phyloP scores from a whole-genome alignment of 1,140 invertebrate species.

The Drosophila kurseongensis region DNA sequence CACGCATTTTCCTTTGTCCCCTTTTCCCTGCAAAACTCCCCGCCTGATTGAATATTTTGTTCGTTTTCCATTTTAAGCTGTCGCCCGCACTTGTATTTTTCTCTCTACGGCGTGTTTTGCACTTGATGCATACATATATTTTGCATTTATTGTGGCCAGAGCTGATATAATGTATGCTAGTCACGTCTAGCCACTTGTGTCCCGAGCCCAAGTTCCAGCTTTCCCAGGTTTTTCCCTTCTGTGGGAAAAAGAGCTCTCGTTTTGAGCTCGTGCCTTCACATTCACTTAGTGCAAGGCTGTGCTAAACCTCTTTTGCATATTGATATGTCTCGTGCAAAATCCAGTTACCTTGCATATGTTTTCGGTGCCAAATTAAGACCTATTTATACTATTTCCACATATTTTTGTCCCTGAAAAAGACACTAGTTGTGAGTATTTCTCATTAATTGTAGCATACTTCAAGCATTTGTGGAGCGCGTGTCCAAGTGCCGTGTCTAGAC shows the following conservation, averaged over 20 bases:
- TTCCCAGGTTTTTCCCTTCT: conserved; percentile 22
- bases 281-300: conserved; percentile 66
- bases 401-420: background rate
- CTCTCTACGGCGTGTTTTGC: conserved; percentile 53
- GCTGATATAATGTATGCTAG: conserved; percentile 71
- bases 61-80: conserved; percentile 59
- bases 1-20: conserved; percentile 35
- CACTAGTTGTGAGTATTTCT: background rate
- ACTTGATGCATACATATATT: conserved; percentile 68
- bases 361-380: conserved; percentile 19
- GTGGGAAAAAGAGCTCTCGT: background rate
- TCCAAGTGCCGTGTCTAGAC: conserved; percentile 54
- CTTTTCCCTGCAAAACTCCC: background rate
- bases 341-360: conserved; percentile 29
- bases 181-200: conserved; percentile 80
- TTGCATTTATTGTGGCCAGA: conserved; percentile 75
- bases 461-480: conserved; percentile 44
- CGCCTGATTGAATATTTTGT: conserved; percentile 74
- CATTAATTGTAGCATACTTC: conserved; percentile 43
- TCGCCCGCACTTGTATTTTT: conserved; percentile 57
- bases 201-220: conserved; percentile 34
- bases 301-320: conserved; percentile 71
- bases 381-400: background rate
- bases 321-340: conserved; percentile 61
- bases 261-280: conserved; percentile 60